phyloP scores from a whole-genome alignment of 2,797 vertebrate species.

The Phrynocephalus guinanensis region DNA sequence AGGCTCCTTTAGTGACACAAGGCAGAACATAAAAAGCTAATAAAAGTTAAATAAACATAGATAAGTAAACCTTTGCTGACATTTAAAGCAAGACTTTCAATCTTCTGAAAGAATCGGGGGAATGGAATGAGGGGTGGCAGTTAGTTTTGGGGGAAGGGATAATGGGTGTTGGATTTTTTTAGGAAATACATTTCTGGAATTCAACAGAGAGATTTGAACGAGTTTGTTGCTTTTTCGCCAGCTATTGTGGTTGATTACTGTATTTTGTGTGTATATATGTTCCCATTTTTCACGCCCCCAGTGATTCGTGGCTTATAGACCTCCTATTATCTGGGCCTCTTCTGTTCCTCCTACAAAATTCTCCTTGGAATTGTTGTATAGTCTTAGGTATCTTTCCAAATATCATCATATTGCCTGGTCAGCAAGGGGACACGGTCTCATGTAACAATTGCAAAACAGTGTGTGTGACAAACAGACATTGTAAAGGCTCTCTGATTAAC shows the following conservation, averaged over 20 bases:
- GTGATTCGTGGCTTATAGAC: no score
- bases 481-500: neutral
- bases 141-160: no score
- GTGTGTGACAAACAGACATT: no score
- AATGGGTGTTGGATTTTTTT: no score
- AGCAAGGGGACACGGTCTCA: no score
- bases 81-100: neutral
- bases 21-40: neutral
- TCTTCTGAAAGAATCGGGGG: neutral
- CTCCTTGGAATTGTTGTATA: neutral
- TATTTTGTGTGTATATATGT: no score
- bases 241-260: neutral
- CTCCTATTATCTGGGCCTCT: neutral
- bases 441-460: no score
- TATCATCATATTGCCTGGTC: no score
- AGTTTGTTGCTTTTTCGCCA: neutral
- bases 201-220: neutral
- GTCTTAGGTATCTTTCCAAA: neutral
- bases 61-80: conserved; percentile 1
- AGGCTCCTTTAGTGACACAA: neutral
- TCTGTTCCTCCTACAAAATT: neutral
- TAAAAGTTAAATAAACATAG: conserved; percentile 14
- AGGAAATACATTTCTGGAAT: neutral
- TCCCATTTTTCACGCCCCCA: neutral
- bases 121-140: no score